A percentile compares a stretch with the other conserved stretches of the same genome.
Conservation (phyloP, 2,113 vertebrate species). For the Eublepharis macularius region DNA sequence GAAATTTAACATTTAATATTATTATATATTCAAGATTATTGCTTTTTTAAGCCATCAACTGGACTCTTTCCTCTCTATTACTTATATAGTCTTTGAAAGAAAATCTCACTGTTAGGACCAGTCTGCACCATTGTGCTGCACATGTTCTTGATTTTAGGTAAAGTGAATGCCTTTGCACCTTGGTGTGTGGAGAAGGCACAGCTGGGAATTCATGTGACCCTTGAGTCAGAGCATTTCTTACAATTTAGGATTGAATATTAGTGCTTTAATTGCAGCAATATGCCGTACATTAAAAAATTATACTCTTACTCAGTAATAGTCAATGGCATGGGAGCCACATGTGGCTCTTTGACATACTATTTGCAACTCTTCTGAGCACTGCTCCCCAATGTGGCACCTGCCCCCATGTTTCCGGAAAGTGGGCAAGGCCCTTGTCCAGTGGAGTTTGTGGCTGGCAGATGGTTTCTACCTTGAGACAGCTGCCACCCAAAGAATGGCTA, state of each 20-base stretch:
- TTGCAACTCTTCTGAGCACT: no score
- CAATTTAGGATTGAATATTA: neutral
- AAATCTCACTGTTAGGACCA: no score
- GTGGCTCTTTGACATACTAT: no score
- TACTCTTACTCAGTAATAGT: neutral
- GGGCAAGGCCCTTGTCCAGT: no score
- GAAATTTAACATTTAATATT: neutral
- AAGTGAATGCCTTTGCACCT: neutral
- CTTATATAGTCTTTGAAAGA: neutral
- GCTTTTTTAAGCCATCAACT: neutral
- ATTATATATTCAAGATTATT: neutral
- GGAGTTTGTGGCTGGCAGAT: no score
- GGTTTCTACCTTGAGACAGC: no score
- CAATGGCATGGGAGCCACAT: neutral
- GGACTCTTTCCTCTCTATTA: neutral
- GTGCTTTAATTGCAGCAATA: neutral
- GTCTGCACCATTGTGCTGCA: neutral
- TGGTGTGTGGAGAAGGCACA: neutral
- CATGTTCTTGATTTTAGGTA: neutral
- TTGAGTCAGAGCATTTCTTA: neutral
- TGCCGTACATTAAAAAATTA: neutral
- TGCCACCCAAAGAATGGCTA: no score
- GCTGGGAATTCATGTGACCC: neutral
- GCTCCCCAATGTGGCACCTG: no score
- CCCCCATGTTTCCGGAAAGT: no score